Evolutionary conservation across 2,113 vertebrate species (phyloP), one percentile per base, ranked within the genome.

Genomic region (Morone saxatilis): DNA sequence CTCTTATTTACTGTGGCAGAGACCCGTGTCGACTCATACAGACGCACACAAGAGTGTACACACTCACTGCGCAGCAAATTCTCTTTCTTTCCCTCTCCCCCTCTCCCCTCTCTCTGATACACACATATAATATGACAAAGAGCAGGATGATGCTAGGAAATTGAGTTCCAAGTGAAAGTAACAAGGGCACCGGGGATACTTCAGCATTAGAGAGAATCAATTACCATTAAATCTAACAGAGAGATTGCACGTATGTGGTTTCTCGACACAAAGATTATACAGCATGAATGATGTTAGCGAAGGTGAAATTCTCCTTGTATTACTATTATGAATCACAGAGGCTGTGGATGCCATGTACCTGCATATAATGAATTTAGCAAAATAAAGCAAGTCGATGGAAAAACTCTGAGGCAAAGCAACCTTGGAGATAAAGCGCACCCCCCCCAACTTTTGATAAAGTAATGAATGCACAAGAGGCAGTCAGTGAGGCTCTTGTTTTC

Each of bases 1-100:
- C 91, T 94, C 90, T 94, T 95, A 95, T 95, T 94, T 92, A 93
- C 85, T 83, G 80, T 94, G 91, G 93, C 93, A 93, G 88, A 91
- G 91, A 91, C 86, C 90, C 50, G 76, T 88, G 89, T 89, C 87
- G 70, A 75, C 83, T 91, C 88, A 78, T 85, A 84, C 85, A 83
- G 81, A 62, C 54, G 31, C 85, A 85, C 86, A 88, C 76, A 63
- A 51, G 71, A 69, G 83, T 20, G 50, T 76, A 88, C 84, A 80
- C 80, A 76, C 81, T 80, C 72, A 11, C 41, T 13, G 48, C 53
- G 7, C 60, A 38, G 77, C 71, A 71, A 89, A 83, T 66, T 43
- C 47, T 86, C 53, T 81, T 25, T 86, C 78, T 86, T 17, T 59
- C 70, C 19, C 57, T 60, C 65, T 22, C 78, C 31, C 68, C 61